Conservation (phyloP, 2,888 invertebrate genomes). For the Trichopria drosophilae region DNA sequence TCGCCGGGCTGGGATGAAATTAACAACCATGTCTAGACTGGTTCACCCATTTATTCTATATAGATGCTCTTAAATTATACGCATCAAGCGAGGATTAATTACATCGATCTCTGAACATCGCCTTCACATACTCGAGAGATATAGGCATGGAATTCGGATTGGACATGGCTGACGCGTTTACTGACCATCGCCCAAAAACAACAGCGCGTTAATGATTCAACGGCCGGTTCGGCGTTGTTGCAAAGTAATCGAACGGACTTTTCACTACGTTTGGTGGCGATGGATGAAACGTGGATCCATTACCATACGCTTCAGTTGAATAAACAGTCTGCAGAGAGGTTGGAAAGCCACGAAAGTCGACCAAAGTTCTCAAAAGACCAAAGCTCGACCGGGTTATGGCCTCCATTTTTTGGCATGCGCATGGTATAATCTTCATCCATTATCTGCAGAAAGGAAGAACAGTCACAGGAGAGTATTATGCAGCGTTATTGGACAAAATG, state of each 20-base stretch:
- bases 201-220: conserved; percentile 2
- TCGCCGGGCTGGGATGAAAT: too few relatives aligned
- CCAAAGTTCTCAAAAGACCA: conserved; percentile 31
- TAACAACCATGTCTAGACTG: too few relatives aligned
- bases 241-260: conserved; percentile 46
- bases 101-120: too few relatives aligned
- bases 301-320: conserved; percentile 42
- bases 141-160: too few relatives aligned
- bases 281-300: conserved; percentile 52
- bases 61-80: too few relatives aligned
- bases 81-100: too few relatives aligned
- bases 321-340: conserved; percentile 32
- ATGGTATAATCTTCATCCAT: conserved; percentile 43
- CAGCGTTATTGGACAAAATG: conserved; percentile 37
- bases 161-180: conserved; percentile 47
- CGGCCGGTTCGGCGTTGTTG: conserved; percentile 31
- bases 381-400: conserved; percentile 36
- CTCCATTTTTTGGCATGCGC: conserved; percentile 47
- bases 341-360: conserved; percentile 15
- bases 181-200: conserved; percentile 27
- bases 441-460: conserved; percentile 46
- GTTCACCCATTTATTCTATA: too few relatives aligned
- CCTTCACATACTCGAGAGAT: too few relatives aligned
- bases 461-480: conserved; percentile 38
- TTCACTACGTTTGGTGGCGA: conserved; percentile 45